Conservation (phyloP, 2,888 invertebrate species). For the Harpagoxenus sublaevis region DNA sequence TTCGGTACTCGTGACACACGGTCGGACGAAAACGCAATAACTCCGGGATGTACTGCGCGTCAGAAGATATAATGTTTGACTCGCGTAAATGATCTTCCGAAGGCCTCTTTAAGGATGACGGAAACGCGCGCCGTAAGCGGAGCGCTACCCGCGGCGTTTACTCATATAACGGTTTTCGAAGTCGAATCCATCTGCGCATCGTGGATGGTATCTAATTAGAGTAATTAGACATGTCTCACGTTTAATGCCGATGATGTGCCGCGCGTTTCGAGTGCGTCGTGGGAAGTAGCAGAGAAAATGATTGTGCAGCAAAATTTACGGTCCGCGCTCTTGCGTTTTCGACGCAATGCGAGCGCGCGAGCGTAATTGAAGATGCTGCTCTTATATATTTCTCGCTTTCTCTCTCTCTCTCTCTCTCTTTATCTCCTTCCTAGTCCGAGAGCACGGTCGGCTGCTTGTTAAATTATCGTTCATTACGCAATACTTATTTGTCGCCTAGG, state of each 20-base stretch:
- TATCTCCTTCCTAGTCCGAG: not conserved
- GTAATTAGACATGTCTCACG: constrained; percentile 36
- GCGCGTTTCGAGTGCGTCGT: constrained; percentile 9
- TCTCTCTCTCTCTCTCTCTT: not conserved
- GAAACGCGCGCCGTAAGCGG: not conserved
- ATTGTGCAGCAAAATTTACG: constrained; percentile 10
- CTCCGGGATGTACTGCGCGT: not conserved
- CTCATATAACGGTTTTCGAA: not conserved
- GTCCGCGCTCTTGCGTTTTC: constrained; percentile 7
- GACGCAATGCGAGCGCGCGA: constrained; percentile 10
- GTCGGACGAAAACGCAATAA: not conserved
- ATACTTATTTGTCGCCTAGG: constrained; percentile 29
- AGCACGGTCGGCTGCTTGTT: not conserved
- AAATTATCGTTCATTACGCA: constrained; percentile 37
- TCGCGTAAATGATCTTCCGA: constrained; percentile 17
- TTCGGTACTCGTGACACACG: not conserved
- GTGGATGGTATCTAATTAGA: constrained; percentile 23
- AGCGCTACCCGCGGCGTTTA: constrained; percentile 2
- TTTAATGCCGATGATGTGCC: constrained; percentile 22
- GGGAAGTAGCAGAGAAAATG: constrained; percentile 10
- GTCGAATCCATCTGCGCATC: constrained; percentile 14
- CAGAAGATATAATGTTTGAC: not conserved
- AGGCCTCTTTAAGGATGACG: constrained; percentile 3
- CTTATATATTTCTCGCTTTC: constrained; percentile 45
- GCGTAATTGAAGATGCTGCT: constrained; percentile 26